Evolutionary conservation across 2,113 vertebrate species (phyloP), one percentile per base, ranked within the genome.

Genomic region (Coturnix japonica): DNA sequence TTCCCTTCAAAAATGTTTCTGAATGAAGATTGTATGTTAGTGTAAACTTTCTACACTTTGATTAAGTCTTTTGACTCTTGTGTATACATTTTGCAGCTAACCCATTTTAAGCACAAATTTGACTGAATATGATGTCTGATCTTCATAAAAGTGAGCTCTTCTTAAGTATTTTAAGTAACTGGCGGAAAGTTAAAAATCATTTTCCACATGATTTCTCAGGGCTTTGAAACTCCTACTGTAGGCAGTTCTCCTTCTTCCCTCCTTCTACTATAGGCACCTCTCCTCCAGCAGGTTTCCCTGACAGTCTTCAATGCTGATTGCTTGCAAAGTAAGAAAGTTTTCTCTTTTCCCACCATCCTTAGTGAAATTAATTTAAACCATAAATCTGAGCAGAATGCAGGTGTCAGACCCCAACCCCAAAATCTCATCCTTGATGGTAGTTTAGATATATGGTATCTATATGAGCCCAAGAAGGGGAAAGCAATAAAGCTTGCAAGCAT

Each of bases 1-100:
- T 91, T 91, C 77, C 63, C 67, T 70, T 94, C 30, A 73, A 79
- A 93, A 92, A 56, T 41, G 3, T 71, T 33, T 57, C 31, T 81
- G 70, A 87, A 92, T 79, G 53, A 87, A 85, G 59, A 61, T 41
- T 64, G 61, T 28, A 74, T 86, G 37, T 87, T 86, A 74, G 35
- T 13, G 4, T 37, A 72, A 90, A 81, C 35, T 75, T 89, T 26
- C 30, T 15, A 26, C 46, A 49, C 74, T 89, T 90, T 87, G n/a
- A 79, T 81, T 71, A 56, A 64, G 57, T 49, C 35, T 84, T 92
- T 71, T 75, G 74, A 81, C 71, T 56, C 30, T 81, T 89, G 35
- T 75, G 23, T 46, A 53, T 46, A 46, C 6, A 3, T 72, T 81
- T 87, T 85, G 35, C 49, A 93, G 23, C 84, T 72, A 92, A 84